A percentile compares a stretch with the other conserved stretches of the same genome.
These are phyloP conservation scores for Etia nguti DNA, from an alignment of 2,113 vertebrate genomes.

Conservation along the genomic window DNA sequence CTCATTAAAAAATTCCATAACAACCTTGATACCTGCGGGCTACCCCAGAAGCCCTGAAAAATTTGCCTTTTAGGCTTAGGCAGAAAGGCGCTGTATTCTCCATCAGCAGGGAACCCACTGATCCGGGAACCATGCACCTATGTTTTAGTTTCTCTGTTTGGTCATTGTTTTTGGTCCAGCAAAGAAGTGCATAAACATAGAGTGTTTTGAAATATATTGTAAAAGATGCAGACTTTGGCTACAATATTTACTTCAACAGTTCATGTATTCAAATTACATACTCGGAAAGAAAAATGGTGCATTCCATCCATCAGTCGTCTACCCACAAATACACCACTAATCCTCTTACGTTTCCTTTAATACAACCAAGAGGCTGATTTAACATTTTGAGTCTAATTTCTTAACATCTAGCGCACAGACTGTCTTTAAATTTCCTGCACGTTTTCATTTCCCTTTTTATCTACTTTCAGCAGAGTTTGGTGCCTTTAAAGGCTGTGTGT, in stretches of 20 bases:
- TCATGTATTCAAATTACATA: neutral
- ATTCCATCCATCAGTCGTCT: neutral
- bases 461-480: neutral
- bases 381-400: neutral
- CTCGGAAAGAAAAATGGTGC: neutral
- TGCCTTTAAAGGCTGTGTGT: accelerated
- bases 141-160: neutral
- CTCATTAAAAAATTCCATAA: neutral
- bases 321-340: neutral
- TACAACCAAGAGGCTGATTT: neutral
- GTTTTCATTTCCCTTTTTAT: neutral
- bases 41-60: neutral
- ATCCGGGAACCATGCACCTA: accelerated
- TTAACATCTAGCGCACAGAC: neutral
- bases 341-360: neutral
- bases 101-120: neutral
- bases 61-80: neutral
- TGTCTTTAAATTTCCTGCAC: neutral
- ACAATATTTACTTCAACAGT: neutral
- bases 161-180: accelerated
- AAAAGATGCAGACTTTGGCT: neutral
- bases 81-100: accelerated
- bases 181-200: neutral
- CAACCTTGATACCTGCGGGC: neutral
- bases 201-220: neutral